Conservation (phyloP, 2,888 invertebrate genomes). For the Eueremaeus valkanovi region DNA sequence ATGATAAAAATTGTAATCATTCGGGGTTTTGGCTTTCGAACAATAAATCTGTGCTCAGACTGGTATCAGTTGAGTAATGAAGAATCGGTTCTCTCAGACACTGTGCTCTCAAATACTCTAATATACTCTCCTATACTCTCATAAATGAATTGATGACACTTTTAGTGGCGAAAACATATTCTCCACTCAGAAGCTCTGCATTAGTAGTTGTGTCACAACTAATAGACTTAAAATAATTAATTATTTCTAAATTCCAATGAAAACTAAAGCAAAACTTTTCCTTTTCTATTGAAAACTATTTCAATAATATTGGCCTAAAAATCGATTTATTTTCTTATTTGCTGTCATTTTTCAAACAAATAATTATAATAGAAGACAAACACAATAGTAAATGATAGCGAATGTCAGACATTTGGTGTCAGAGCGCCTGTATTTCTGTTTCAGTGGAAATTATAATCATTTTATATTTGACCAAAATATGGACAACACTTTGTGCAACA, state of each 20-base stretch:
- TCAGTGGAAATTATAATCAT: neutral
- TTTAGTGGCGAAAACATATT: constrained; percentile 10
- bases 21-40: neutral
- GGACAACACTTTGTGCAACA: constrained; percentile 20
- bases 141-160: constrained; percentile 15
- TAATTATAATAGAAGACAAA: constrained; percentile 6
- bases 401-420: neutral
- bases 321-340: constrained; percentile 2
- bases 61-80: neutral
- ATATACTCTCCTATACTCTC: too few species aligned
- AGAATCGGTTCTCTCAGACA: neutral
- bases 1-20: neutral
- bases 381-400: neutral
- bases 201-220: constrained; percentile 9
- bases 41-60: neutral
- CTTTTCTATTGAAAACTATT: neutral
- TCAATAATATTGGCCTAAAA: neutral
- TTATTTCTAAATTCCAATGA: constrained; percentile 4
- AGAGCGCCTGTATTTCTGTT: neutral
- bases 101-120: too few species aligned
- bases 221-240: neutral
- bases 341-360: constrained; percentile 4
- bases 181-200: neutral
- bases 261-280: neutral
- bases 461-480: constrained; percentile 4